Percentiles rank a stretch among this genome's conserved stretches.
phyloP scores from a whole-genome alignment of 2,888 invertebrate species.

The Drosophila mulleri region DNA sequence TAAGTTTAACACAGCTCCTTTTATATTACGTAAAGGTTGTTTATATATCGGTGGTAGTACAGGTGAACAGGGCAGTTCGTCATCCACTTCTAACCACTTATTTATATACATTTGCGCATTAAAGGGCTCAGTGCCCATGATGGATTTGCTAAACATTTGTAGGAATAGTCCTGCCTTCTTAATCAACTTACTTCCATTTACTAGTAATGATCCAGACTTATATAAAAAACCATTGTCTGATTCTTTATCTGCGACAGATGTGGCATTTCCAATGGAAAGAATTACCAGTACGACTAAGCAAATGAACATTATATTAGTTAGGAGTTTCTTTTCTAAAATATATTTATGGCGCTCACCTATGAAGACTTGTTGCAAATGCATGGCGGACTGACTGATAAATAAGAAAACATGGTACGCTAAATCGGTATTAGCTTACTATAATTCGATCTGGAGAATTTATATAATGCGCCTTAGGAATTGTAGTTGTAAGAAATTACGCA shows the following conservation, averaged over 20 bases:
- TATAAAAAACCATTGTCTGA: no score
- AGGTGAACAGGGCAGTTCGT: no score
- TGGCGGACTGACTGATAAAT: not conserved
- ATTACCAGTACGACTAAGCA: not conserved
- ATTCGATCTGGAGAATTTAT: not conserved
- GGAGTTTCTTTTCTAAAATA: not conserved
- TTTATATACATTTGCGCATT: not conserved
- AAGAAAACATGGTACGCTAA: not conserved
- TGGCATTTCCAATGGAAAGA: not conserved
- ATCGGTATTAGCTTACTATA: not conserved
- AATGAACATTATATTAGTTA: not conserved
- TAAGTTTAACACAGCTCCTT: no score
- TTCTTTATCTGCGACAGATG: no score
- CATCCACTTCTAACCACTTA: not conserved
- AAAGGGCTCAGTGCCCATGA: accelerated
- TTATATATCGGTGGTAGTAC: not conserved
- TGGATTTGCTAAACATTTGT: not conserved
- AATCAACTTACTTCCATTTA: not conserved
- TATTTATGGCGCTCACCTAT: not conserved
- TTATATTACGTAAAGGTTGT: not conserved
- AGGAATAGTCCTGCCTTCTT: not conserved
- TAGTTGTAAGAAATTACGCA: no score
- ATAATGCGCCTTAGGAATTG: no score
- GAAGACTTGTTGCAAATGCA: not conserved
- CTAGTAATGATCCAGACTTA: not conserved